phyloP scores from a whole-genome alignment of 2,113 vertebrate genomes.

The Phainopepla nitens region DNA sequence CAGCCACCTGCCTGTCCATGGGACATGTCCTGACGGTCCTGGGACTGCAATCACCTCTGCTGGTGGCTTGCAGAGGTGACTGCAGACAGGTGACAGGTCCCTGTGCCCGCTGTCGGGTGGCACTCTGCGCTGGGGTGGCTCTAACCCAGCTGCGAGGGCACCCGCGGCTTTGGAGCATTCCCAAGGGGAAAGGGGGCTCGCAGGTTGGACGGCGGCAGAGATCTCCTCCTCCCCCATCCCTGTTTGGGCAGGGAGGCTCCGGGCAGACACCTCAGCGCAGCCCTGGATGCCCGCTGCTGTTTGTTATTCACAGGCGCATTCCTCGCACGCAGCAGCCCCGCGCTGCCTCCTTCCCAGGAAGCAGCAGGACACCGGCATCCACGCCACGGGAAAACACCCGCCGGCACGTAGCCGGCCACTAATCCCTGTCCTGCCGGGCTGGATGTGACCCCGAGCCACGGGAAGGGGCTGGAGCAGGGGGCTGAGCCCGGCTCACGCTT shows the following conservation, averaged over 20 bases:
- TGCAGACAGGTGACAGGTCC: no score
- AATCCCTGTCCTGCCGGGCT: not conserved
- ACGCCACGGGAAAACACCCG: not conserved
- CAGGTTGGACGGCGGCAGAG: not conserved
- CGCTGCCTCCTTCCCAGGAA: not conserved
- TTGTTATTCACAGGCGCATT: slow-evolving; percentile 12
- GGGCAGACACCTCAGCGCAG: not conserved
- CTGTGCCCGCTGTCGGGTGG: not conserved
- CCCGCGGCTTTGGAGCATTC: not conserved
- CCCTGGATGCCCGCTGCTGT: not conserved
- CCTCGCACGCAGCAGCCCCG: not conserved
- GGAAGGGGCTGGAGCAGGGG: not conserved
- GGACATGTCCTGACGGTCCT: not conserved
- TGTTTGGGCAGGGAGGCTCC: not conserved
- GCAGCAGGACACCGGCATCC: not conserved
- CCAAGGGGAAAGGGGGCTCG: not conserved
- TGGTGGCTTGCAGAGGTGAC: not conserved
- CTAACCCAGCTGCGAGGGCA: not conserved
- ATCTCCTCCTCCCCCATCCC: not conserved
- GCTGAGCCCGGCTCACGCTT: rapidly evolving
- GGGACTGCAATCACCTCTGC: rapidly evolving
- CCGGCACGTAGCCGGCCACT: not conserved
- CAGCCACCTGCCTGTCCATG: not conserved
- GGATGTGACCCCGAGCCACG: rapidly evolving
- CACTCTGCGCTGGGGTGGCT: not conserved